Percentiles rank a stretch among this genome's conserved stretches.
phyloP scores from a whole-genome alignment of 2,888 invertebrate genomes.

The Sesia apiformis region DNA sequence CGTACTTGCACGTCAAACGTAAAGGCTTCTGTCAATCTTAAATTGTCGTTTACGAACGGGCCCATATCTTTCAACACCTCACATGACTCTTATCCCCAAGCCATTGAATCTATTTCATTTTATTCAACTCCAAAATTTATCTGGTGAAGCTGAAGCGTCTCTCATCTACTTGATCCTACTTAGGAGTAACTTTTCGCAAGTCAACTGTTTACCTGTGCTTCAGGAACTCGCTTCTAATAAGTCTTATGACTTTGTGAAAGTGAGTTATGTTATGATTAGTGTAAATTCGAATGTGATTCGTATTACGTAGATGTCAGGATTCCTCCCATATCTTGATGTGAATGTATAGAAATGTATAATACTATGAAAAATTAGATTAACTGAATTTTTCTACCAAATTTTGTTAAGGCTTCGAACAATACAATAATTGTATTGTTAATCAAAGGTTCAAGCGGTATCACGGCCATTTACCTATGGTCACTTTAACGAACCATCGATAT shows the following conservation, averaged over 20 bases:
- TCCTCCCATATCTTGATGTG: too few species aligned
- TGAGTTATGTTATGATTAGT: not conserved
- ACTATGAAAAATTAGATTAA: too few species aligned
- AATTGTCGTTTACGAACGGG: conserved; percentile 30
- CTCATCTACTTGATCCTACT: conserved; percentile 9
- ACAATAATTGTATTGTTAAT: too few species aligned
- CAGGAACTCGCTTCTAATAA: not conserved
- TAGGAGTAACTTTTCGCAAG: conserved; percentile 6
- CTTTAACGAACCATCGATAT: too few species aligned
- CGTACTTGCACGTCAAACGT: conserved; percentile 42
- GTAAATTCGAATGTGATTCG: too few species aligned
- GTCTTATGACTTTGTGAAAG: not conserved
- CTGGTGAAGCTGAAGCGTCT: conserved; percentile 2
- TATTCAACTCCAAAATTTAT: not conserved
- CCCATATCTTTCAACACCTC: not conserved
- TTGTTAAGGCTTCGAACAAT: too few species aligned
- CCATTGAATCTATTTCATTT: not conserved
- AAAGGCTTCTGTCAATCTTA: conserved; percentile 57
- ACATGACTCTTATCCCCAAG: not conserved
- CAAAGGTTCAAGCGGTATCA: too few species aligned
- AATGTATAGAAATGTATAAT: too few species aligned
- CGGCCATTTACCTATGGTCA: too few species aligned
- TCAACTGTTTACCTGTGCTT: conserved; percentile 7
- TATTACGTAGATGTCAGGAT: too few species aligned
- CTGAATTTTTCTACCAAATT: too few species aligned